Evolutionary conservation across 2,888 invertebrate species (phyloP).

Genomic region (Rhyacophila evoluta): DNA sequence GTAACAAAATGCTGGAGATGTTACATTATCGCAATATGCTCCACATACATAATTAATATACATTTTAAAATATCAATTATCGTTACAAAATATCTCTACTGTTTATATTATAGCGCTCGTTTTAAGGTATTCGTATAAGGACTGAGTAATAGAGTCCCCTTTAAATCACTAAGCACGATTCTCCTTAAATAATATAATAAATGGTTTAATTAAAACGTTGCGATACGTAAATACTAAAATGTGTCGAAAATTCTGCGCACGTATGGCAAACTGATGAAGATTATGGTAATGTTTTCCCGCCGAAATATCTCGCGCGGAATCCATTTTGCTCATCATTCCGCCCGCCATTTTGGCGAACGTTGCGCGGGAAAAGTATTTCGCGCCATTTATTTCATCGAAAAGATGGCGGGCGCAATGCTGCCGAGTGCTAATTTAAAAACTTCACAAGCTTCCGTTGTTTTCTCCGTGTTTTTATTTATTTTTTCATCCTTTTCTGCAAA

Average conservation of each 20-base stretch:
- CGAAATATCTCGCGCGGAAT: neutral
- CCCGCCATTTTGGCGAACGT: neutral
- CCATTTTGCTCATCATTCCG: slow-evolving; percentile 17
- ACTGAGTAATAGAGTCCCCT: no score
- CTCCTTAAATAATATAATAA: no score
- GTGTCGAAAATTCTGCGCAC: neutral
- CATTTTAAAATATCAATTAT: no score
- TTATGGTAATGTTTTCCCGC: slow-evolving; percentile 17
- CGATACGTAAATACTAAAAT: no score
- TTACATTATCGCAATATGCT: no score
- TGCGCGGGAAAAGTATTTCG: slow-evolving; percentile 10
- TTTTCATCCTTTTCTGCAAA: neutral
- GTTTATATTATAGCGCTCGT: no score
- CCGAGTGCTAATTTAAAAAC: neutral
- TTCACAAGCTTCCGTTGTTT: neutral
- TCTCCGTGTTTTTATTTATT: neutral
- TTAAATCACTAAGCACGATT: no score
- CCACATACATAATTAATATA: no score
- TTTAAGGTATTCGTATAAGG: no score
- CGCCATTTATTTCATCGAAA: slow-evolving; percentile 18
- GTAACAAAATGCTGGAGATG: no score
- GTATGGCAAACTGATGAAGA: neutral
- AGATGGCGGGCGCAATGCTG: neutral
- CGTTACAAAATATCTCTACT: no score
- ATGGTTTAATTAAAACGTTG: no score